These are phyloP conservation scores for Nemopilema nomurai DNA, from an alignment of 30 jellyfish, hydroid and myxozoan species.

Conservation along the genomic window DNA sequence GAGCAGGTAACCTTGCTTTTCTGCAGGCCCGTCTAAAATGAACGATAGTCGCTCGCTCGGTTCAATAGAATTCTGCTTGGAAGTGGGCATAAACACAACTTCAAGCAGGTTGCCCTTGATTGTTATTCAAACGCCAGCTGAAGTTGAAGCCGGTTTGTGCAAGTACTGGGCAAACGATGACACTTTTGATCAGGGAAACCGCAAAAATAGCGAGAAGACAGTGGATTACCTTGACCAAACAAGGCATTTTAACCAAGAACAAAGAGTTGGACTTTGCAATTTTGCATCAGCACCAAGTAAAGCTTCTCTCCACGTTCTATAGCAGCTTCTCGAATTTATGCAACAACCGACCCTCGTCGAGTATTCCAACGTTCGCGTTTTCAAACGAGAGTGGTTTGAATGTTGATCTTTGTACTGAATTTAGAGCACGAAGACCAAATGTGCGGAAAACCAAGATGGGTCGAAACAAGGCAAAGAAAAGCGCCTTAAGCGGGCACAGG, in stretches of 20 bases:
- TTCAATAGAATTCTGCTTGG: constrained; percentile 25
- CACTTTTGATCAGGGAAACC: not conserved
- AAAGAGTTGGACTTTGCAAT: not conserved
- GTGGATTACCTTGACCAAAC: not conserved
- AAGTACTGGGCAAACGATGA: constrained; percentile 27
- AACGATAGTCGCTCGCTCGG: constrained; percentile 16
- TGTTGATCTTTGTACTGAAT: constrained; percentile 19
- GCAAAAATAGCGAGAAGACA: not conserved
- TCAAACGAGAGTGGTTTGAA: not conserved
- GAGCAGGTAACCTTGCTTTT: not conserved
- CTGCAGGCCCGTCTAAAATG: not conserved
- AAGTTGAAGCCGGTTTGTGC: constrained; percentile 56
- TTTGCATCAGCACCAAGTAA: not conserved
- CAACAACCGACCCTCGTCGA: not conserved
- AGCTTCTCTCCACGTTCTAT: not conserved
- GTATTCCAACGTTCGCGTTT: constrained; percentile 6
- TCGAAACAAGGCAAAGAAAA: constrained; percentile 33
- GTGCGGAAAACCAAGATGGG: constrained; percentile 13
- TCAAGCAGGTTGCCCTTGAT: constrained; percentile 63
- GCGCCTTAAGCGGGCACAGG: constrained; percentile 14
- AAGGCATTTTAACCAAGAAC: not conserved
- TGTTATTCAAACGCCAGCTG: constrained; percentile 59
- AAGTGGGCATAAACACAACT: constrained; percentile 21
- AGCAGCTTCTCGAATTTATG: not conserved
- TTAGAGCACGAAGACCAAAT: constrained; percentile 13